Conservation (phyloP, 2,113 vertebrate species). For the Bujurquina vittata region DNA sequence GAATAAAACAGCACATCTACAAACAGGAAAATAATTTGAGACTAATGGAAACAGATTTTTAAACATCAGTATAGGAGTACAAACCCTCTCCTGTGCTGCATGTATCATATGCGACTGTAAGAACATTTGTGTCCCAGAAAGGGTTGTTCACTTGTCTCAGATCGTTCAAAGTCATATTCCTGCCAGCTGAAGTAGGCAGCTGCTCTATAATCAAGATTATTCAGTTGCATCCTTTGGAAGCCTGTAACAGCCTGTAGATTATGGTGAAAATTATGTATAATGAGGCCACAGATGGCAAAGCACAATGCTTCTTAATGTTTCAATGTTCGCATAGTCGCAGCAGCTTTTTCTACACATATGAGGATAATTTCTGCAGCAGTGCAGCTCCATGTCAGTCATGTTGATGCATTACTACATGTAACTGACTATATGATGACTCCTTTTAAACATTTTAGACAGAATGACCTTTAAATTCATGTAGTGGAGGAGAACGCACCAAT, state of each 20-base stretch:
- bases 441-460: slow-evolving; percentile 8
- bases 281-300: slow-evolving; percentile 54
- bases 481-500: neutral
- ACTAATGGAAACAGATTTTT: neutral
- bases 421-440: neutral
- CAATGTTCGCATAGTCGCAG: neutral
- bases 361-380: slow-evolving; percentile 14
- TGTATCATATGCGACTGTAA: neutral
- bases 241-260: slow-evolving; percentile 25
- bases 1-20: neutral
- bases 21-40: neutral
- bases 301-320: slow-evolving; percentile 52
- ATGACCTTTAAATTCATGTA: slow-evolving; percentile 15
- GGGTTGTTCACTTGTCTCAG: slow-evolving; percentile 11
- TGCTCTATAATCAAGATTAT: slow-evolving; percentile 55
- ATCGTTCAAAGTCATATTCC: slow-evolving; percentile 17
- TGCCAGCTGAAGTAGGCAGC: slow-evolving; percentile 47
- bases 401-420: neutral
- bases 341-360: neutral
- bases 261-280: slow-evolving; percentile 44
- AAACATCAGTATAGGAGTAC: neutral
- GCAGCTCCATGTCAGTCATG: neutral
- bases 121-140: neutral
- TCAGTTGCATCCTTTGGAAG: slow-evolving; percentile 26
- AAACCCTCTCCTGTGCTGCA: neutral